phyloP scores from a whole-genome alignment of 2,797 vertebrate genomes.

The Phoebastria nigripes region DNA sequence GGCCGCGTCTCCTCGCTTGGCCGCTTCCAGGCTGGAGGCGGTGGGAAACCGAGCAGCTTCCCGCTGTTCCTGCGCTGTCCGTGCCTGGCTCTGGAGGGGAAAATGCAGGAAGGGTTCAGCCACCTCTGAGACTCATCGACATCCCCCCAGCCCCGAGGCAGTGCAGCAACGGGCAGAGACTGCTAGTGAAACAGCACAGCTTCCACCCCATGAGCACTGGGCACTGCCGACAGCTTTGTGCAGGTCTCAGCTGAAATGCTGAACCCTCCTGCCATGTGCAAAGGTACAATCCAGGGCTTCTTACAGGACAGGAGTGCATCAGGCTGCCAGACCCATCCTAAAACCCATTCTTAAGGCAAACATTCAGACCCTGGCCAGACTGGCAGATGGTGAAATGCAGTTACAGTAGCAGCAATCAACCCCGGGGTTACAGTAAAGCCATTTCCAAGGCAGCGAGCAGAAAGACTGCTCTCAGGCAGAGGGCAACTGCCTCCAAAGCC shows the following conservation, averaged over 20 bases:
- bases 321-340: neutral
- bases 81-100: neutral
- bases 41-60: neutral
- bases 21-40: neutral
- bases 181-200: fast-evolving
- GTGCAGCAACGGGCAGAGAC: fast-evolving
- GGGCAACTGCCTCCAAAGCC: neutral
- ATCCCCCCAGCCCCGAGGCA: neutral
- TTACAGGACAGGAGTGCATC: fast-evolving
- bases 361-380: fast-evolving
- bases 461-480: neutral
- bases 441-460: neutral
- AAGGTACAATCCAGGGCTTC: neutral
- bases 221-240: neutral
- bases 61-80: neutral
- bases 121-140: fast-evolving
- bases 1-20: neutral
- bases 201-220: neutral
- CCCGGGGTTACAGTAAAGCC: neutral
- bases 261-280: fast-evolving
- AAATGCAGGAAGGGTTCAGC: neutral
- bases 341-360: fast-evolving
- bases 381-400: neutral
- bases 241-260: neutral
- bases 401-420: fast-evolving